Base-by-base conservation (phyloP, 2,797 vertebrate genomes). In the Bucorvus abyssinicus region DNA sequence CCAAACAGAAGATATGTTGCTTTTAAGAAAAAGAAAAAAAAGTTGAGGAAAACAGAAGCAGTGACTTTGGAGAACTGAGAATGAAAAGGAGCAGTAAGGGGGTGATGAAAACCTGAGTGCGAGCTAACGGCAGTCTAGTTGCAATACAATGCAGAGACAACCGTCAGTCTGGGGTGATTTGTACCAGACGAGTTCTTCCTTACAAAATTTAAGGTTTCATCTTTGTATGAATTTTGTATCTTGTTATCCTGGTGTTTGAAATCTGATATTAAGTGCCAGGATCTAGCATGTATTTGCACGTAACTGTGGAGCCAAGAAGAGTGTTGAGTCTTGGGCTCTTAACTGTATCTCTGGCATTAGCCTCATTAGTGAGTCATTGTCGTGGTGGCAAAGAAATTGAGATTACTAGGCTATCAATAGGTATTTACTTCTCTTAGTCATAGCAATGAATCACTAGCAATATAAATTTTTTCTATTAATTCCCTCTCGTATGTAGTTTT, bases 351-450 rank as follows among this genome's bases (percentile, higher is more conserved):
- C 45, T 73, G 60, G 11, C 42, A 32, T 47, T 53, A 22, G 49
- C 61, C n/a, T 91, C n/a, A 42, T 76, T 81, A 91, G 38, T 87
- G 86, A 95, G 53, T 92, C 78, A 92, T 47, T 92, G 68, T 50
- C 71, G 38, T 26, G 27, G 40, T 18, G 78, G 71, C 77, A 85
- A 55, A 93, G 84, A 84, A 89, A 92, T 14, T 16, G 71, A 95
- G 64, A 87, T 89, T 78, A 55, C 42, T 38, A 40, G 50, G 52
- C 80, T 85, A 64, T 71, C 86, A 65, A n/a, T 42, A 92, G 44
- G 29, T 92, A 42, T 90, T 94, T 93, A 76, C 67, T 94, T 69
- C 30, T 95, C 53, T 96, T 96, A 95, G 68, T 96, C 90, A 97
- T n/a, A 80, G 64, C 30, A 95, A 10, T 95, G 95, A 95, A 57